phyloP scores from a whole-genome alignment of 1,140 invertebrate species.

The Acromyrmex charruanus region DNA sequence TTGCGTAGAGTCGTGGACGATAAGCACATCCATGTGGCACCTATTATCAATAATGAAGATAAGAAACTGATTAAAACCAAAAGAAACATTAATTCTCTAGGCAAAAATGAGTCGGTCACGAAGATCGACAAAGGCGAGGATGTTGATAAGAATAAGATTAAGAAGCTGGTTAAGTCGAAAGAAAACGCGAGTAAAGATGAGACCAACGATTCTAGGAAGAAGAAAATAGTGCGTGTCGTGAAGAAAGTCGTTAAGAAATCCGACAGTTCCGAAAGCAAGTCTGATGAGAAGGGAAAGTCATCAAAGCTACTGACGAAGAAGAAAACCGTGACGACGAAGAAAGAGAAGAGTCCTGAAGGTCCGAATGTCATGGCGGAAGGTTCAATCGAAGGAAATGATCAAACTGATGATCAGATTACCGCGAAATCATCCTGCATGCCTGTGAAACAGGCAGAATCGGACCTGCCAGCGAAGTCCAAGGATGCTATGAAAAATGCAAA shows the following conservation, averaged over 20 bases:
- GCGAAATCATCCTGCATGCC: not conserved
- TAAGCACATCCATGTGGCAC: not conserved
- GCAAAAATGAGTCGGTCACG: slow-evolving; percentile 67
- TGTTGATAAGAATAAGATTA: slow-evolving; percentile 73
- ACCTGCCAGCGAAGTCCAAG: not conserved
- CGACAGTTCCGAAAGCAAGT: slow-evolving; percentile 76
- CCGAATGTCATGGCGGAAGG: not conserved
- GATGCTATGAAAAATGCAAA: not conserved
- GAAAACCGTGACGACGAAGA: slow-evolving; percentile 65
- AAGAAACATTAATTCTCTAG: slow-evolving; percentile 62
- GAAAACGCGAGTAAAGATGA: slow-evolving; percentile 76
- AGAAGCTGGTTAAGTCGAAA: slow-evolving; percentile 74
- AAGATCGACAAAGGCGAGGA: slow-evolving; percentile 72
- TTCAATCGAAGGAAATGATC: slow-evolving; percentile 5
- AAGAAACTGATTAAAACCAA: slow-evolving; percentile 65
- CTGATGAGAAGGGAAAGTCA: slow-evolving; percentile 73
- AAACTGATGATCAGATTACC: not conserved
- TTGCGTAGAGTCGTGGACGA: slow-evolving; percentile 46
- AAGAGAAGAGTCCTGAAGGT: slow-evolving; percentile 65
- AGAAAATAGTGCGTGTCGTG: slow-evolving; percentile 80
- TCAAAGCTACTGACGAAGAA: slow-evolving; percentile 66
- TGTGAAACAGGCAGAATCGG: not conserved
- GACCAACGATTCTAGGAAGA: slow-evolving; percentile 79
- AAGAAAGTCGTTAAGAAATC: slow-evolving; percentile 83
- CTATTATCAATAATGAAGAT: slow-evolving; percentile 74